Percentiles rank a stretch among this genome's conserved stretches.
Conservation (phyloP, 1,140 invertebrate species). For the Branchinecta lynchi region DNA sequence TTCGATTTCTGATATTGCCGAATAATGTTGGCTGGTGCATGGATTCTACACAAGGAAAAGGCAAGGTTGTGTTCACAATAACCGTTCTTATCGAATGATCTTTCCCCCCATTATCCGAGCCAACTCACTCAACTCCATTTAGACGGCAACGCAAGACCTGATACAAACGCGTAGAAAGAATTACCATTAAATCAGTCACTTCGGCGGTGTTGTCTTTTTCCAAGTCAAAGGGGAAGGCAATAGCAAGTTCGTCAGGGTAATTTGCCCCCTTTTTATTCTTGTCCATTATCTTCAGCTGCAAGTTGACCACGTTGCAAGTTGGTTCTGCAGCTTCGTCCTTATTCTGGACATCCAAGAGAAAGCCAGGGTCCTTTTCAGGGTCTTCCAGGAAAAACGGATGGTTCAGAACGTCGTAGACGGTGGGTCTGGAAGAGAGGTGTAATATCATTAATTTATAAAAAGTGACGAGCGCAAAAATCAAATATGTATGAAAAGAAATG, state of each 20-base stretch:
- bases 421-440: neutral
- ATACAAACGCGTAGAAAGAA: neutral
- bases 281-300: neutral
- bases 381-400: conserved; percentile 3
- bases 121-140: too few species aligned
- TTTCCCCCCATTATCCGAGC: too few species aligned
- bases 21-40: too few species aligned
- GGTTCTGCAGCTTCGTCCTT: neutral
- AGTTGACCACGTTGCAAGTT: neutral
- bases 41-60: too few species aligned
- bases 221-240: neutral
- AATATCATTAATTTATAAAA: too few species aligned
- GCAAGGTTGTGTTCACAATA: too few species aligned
- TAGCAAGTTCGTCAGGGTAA: neutral
- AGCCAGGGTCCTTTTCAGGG: conserved; percentile 8
- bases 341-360: neutral
- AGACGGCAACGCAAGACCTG: too few species aligned
- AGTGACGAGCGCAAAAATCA: too few species aligned
- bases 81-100: too few species aligned
- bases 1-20: too few species aligned
- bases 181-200: neutral
- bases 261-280: neutral
- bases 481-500: too few species aligned
- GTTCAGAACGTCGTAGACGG: neutral
- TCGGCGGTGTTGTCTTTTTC: neutral